These are phyloP conservation scores for Poecilus cupreus DNA, from an alignment of 2,888 invertebrate species.

Conservation along the genomic window DNA sequence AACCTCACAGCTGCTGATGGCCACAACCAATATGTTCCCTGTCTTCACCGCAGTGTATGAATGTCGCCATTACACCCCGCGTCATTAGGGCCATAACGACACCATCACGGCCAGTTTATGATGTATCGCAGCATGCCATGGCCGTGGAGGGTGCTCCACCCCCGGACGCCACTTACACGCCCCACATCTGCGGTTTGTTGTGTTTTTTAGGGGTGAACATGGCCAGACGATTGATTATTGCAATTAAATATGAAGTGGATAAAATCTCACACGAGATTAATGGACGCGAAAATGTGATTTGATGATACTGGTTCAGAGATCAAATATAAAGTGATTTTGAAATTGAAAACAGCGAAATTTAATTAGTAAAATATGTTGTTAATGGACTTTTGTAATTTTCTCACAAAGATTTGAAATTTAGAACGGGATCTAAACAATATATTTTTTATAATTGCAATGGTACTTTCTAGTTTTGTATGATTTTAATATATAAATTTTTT, in stretches of 20 bases:
- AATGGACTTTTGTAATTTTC: too few species aligned
- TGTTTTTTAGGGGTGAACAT: slow-evolving; percentile 1
- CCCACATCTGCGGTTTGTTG: not conserved
- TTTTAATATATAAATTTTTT: too few species aligned
- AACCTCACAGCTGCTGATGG: not conserved
- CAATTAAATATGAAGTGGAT: slow-evolving; percentile 30
- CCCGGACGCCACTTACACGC: slow-evolving; percentile 5
- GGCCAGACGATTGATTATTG: slow-evolving; percentile 23
- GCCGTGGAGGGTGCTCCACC: slow-evolving; percentile 8
- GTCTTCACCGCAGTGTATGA: slow-evolving; percentile 1
- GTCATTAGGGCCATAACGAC: slow-evolving; percentile 20
- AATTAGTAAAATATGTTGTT: too few species aligned
- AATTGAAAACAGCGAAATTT: not conserved
- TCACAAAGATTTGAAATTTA: too few species aligned
- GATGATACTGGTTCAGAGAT: not conserved
- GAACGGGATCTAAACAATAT: too few species aligned
- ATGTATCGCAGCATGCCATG: slow-evolving; percentile 19
- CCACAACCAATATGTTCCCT: not conserved
- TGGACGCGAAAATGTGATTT: not conserved
- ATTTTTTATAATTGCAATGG: too few species aligned
- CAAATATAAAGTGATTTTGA: not conserved
- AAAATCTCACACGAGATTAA: slow-evolving; percentile 28
- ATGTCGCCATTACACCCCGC: not conserved
- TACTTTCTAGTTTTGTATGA: too few species aligned
- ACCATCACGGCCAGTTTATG: slow-evolving; percentile 15